Evolutionary conservation across 2,797 vertebrate genomes (phyloP).

Genomic region (Percopsis omiscomaycus): DNA sequence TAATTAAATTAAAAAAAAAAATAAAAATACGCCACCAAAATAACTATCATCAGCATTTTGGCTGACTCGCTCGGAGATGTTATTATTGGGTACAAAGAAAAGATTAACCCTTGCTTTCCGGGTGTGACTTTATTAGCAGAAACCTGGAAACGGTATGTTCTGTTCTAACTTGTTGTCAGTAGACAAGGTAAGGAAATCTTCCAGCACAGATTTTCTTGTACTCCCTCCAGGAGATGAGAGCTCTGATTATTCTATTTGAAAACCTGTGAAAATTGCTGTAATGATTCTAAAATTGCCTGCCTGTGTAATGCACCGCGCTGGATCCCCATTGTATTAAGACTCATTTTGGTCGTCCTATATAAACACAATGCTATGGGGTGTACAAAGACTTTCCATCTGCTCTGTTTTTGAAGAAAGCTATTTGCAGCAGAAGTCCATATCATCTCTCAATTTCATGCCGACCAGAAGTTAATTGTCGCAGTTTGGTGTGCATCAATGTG

Average conservation of each 20-base stretch:
- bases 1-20: slow-evolving; percentile 5
- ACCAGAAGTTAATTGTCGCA: slow-evolving; percentile 36
- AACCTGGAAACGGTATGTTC: slow-evolving; percentile 7
- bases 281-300: slow-evolving; percentile 55
- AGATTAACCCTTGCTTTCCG: not conserved
- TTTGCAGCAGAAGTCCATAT: slow-evolving; percentile 21
- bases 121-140: slow-evolving; percentile 26
- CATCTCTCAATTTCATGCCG: slow-evolving; percentile 44
- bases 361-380: slow-evolving; percentile 24
- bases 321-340: slow-evolving; percentile 22
- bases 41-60: not conserved
- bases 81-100: slow-evolving; percentile 8
- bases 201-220: slow-evolving; percentile 20
- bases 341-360: slow-evolving; percentile 19
- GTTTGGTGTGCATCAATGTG: slow-evolving; percentile 30
- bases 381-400: slow-evolving; percentile 4
- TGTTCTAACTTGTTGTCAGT: slow-evolving; percentile 23
- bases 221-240: slow-evolving; percentile 28
- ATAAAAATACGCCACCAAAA: not conserved
- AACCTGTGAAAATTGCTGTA: slow-evolving; percentile 51
- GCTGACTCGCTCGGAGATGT: not conserved
- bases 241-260: slow-evolving; percentile 55
- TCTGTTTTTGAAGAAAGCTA: slow-evolving; percentile 1
- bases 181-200: slow-evolving; percentile 33
- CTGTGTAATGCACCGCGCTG: slow-evolving; percentile 17